Conservation (phyloP, 2,113 vertebrate genomes). For the Prietella phreatophila region DNA sequence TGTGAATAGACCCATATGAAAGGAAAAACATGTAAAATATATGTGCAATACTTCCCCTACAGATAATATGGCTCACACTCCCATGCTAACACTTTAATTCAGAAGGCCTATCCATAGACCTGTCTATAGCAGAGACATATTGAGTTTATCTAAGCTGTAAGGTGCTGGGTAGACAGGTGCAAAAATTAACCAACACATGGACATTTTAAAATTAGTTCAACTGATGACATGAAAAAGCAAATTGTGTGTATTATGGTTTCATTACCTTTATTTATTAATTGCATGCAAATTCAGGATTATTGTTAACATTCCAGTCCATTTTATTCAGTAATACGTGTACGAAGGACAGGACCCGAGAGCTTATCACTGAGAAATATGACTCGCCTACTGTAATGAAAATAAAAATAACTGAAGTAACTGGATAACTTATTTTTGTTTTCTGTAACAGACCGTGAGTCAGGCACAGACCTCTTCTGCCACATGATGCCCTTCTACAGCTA, state of each 20-base stretch:
- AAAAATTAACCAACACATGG: neutral
- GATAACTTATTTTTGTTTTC: neutral
- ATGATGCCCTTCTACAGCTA: constrained; percentile 99
- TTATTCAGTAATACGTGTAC: neutral
- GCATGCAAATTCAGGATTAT: neutral
- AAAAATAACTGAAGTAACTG: neutral
- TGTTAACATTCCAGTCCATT: neutral
- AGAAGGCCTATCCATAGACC: neutral
- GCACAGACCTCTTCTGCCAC: constrained; percentile 96
- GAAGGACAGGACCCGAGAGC: neutral
- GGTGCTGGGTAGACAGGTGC: neutral
- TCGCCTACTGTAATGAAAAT: neutral
- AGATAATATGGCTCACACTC: neutral
- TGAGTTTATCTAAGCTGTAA: neutral
- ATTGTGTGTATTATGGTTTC: neutral
- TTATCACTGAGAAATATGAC: neutral
- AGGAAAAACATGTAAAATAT: neutral
- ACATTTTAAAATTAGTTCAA: neutral
- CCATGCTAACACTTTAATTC: neutral
- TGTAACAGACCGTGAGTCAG: constrained; percentile 74
- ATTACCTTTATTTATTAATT: neutral
- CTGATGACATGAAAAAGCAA: neutral
- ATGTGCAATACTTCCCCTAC: neutral
- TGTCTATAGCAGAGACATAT: neutral
- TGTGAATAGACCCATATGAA: neutral